Conservation (phyloP, 2,888 invertebrate species). For the Zygothrica quintamaculata region DNA sequence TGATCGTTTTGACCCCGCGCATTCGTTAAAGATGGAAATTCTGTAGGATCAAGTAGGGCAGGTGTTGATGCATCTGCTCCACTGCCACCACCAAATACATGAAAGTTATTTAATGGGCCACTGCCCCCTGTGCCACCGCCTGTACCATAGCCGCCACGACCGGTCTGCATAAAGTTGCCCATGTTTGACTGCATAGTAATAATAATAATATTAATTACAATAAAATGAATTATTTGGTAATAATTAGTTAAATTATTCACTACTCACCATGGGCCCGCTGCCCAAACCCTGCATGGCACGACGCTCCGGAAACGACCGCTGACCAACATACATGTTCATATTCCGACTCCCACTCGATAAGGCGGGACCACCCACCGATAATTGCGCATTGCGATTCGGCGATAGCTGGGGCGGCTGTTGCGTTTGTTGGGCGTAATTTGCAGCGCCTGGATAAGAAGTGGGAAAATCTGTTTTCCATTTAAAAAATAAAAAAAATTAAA, state of each 20-base stretch:
- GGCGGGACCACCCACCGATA: slow-evolving; percentile 86
- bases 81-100: slow-evolving; percentile 91
- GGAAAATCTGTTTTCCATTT: slow-evolving; percentile 50
- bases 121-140: slow-evolving; percentile 86
- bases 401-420: slow-evolving; percentile 86
- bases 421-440: slow-evolving; percentile 84
- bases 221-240: slow-evolving; percentile 11
- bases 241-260: not conserved
- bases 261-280: slow-evolving; percentile 84
- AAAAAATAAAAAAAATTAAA: not conserved
- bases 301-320: slow-evolving; percentile 91
- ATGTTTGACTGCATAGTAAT: slow-evolving; percentile 86
- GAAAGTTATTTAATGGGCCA: slow-evolving; percentile 89
- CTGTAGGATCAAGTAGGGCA: slow-evolving; percentile 94
- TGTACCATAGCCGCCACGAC: slow-evolving; percentile 86
- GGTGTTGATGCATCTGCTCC: slow-evolving; percentile 89
- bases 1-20: slow-evolving; percentile 93
- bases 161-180: slow-evolving; percentile 87
- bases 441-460: slow-evolving; percentile 80
- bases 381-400: slow-evolving; percentile 86
- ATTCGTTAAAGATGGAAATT: slow-evolving; percentile 94
- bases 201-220: slow-evolving; percentile 9
- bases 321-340: slow-evolving; percentile 90
- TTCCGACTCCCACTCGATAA: slow-evolving; percentile 86
- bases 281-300: slow-evolving; percentile 87